Conservation (phyloP, 2,888 invertebrate genomes). For the Drosophila formosana region DNA sequence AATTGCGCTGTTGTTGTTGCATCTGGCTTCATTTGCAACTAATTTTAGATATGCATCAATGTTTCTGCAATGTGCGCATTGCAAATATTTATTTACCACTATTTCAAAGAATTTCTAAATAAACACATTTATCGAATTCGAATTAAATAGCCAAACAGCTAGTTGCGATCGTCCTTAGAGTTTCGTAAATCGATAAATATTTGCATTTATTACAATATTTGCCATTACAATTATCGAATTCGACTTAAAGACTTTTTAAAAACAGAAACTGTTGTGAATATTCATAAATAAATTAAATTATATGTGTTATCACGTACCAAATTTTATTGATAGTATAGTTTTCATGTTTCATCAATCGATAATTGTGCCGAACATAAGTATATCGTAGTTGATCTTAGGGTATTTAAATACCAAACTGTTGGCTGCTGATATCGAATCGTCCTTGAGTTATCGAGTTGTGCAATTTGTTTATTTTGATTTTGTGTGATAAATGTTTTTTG, state of each 20-base stretch:
- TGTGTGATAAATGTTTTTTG: conserved; percentile 13
- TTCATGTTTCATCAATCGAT: background rate
- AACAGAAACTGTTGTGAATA: too few species aligned
- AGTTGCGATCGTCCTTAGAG: background rate
- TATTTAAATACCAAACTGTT: background rate
- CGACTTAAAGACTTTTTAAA: too few species aligned
- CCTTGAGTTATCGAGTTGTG: background rate
- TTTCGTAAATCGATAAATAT: background rate
- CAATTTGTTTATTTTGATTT: conserved; percentile 5
- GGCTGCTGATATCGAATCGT: background rate
- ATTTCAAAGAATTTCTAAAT: background rate
- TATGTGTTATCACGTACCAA: too few species aligned
- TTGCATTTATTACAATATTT: too few species aligned
- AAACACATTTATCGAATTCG: background rate
- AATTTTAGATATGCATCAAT: conserved; percentile 10
- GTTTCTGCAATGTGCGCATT: conserved; percentile 7
- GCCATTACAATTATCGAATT: too few species aligned
- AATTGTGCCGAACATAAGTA: background rate
- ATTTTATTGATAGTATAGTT: background rate
- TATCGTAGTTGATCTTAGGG: background rate
- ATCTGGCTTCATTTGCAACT: conserved; percentile 6
- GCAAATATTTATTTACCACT: background rate
- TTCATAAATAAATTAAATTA: background rate
- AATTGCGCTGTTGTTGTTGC: conserved; percentile 52
- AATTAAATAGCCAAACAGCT: background rate